Evolutionary conservation across 2,113 vertebrate genomes (phyloP).

Genomic region (Indri indri): DNA sequence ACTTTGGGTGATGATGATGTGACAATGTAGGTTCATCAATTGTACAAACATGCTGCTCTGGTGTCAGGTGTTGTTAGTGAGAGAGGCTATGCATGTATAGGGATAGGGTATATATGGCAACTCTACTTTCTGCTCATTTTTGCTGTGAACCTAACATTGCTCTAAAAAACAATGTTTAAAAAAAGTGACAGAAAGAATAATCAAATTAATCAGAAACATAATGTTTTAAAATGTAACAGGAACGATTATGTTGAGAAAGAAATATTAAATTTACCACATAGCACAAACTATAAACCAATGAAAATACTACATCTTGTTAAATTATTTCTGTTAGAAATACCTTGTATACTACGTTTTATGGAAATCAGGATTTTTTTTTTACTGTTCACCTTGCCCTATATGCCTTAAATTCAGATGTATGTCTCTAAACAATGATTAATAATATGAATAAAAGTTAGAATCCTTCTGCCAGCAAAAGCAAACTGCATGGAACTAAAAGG

Average conservation of each 20-base stretch:
- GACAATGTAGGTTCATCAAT: neutral
- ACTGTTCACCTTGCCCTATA: neutral
- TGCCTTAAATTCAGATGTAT: neutral
- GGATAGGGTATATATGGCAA: neutral
- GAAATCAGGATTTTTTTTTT: constrained; percentile 35
- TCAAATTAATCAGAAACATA: neutral
- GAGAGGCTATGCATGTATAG: neutral
- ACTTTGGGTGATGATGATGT: neutral
- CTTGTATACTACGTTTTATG: neutral
- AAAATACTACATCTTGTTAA: constrained; percentile 12
- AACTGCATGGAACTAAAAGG: neutral
- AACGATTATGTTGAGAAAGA: neutral
- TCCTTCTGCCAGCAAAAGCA: neutral
- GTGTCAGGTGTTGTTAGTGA: neutral
- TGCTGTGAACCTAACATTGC: neutral
- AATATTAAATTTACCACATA: neutral
- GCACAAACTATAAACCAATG: neutral
- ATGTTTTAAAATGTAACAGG: constrained; percentile 14
- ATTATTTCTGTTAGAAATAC: constrained; percentile 1
- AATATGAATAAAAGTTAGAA: constrained; percentile 2
- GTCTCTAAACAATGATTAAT: neutral
- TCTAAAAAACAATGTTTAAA: neutral
- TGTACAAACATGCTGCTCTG: neutral
- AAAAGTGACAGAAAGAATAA: neutral
- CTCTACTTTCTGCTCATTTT: constrained; percentile 5